Evolutionary conservation across 2,797 vertebrate genomes (phyloP), one percentile per base, ranked within the genome.

Genomic region (Melanotaenia parkinsoni): DNA sequence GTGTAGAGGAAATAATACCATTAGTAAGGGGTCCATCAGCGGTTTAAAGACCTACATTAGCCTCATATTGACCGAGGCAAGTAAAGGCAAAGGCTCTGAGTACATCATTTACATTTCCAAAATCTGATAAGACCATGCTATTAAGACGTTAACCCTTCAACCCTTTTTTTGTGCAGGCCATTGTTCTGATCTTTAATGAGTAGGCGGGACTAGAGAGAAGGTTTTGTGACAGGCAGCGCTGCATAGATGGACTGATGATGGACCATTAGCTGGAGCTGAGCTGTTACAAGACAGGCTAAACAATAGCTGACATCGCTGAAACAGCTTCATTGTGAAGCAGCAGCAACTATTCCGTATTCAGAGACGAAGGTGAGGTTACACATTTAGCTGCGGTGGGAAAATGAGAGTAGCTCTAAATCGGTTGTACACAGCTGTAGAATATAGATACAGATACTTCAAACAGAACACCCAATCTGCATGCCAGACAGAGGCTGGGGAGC

Each of bases 371-470:
- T 6, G 67, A 40, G 74, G 84, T 82, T 70, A 80, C 68, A 64
- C 57, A 2, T 82, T 84, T 63, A 69, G 87, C 76, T 70, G 81
- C 73, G 72, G 74, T 73, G 89, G 81, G 76, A 85, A 82, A 72
- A 76, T 47, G 68, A 71, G 80, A 87, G 83, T 59, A 72, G 66
- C 75, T 77, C 64, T 74, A 84, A 82, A 82, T 86, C 64, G 71
- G 67, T 74, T 83, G 67, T 60, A 62, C 79, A 77, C 71, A 84
- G 90, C 92, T 94, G 92, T 72, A 13, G 78, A 40, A 77, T 54
- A 50, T 9, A 91, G 93, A 95, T 94, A 93, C 68, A 80, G 70
- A 73, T 66, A 81, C 92, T 93, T 94, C 90, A 94, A 93, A 93
- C 74, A 73, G 53, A 72, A 70, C 62, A 71, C 58, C 57, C 62